Percentiles rank a stretch among this genome's conserved stretches.
Evolutionary conservation across 2,888 invertebrate genomes (phyloP).

Genomic region (Apotomis capreana): DNA sequence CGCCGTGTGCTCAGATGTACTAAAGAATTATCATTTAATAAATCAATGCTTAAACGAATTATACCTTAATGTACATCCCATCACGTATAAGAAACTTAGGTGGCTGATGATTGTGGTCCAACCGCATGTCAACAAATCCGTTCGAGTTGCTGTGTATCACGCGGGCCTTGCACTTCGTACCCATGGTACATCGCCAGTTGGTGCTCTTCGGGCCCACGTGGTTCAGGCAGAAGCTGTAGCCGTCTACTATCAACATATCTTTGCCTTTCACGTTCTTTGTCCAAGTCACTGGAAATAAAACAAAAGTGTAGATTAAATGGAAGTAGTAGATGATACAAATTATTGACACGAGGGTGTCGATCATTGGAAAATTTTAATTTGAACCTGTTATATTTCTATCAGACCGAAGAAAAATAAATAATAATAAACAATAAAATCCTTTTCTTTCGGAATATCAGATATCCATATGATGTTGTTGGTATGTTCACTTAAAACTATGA

Average conservation of each 20-base stretch:
- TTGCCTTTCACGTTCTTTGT: conserved; percentile 8
- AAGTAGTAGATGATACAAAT: too few species aligned
- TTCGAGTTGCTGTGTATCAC: not conserved
- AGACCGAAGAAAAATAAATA: too few species aligned
- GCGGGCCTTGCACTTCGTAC: conserved; percentile 12
- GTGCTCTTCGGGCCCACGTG: not conserved
- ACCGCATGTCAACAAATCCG: not conserved
- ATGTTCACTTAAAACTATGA: too few species aligned
- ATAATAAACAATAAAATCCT: too few species aligned
- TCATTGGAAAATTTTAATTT: too few species aligned
- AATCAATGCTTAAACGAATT: too few species aligned
- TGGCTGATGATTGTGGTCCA: conserved; percentile 10
- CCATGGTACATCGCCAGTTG: not conserved
- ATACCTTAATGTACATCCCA: conserved; percentile 2
- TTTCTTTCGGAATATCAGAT: too few species aligned
- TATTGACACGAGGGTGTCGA: too few species aligned
- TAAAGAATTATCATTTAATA: too few species aligned
- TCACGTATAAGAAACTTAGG: not conserved
- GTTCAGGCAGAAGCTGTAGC: conserved; percentile 14
- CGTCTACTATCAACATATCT: conserved; percentile 1
- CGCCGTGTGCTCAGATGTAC: too few species aligned
- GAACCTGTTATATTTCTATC: too few species aligned
- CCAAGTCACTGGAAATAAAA: conserved; percentile 4
- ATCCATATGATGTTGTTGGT: too few species aligned
- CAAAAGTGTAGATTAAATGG: not conserved